Evolutionary conservation across 2,113 vertebrate genomes (phyloP).

Genomic region (Paradoxurus hermaphroditus): DNA sequence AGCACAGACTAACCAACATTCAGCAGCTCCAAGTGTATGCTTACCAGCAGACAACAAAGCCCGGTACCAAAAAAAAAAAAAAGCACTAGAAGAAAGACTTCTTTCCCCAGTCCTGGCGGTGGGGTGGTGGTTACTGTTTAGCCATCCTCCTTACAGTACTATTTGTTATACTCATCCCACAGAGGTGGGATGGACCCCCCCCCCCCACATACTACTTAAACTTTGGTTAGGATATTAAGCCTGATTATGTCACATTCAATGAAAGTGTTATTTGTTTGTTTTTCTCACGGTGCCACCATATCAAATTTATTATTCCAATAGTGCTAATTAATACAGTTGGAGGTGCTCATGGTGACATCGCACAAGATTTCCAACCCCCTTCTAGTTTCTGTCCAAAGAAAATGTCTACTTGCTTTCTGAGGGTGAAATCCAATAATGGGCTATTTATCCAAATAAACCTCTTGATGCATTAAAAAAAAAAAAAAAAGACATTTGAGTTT

Average conservation of each 20-base stretch:
- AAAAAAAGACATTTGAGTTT: not conserved
- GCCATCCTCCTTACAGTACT: not conserved
- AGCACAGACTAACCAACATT: not conserved
- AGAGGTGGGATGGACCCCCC: not conserved
- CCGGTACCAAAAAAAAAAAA: not conserved
- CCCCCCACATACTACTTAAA: not conserved
- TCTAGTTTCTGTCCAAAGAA: not conserved
- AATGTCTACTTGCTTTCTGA: not conserved
- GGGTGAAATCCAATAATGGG: not conserved
- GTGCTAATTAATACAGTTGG: conserved; percentile 78
- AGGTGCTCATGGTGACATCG: conserved; percentile 67
- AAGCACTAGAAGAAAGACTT: not conserved
- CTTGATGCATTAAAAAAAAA: not conserved
- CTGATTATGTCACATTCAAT: not conserved
- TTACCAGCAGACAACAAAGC: not conserved
- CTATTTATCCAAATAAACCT: not conserved
- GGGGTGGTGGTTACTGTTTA: not conserved
- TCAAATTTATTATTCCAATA: conserved; percentile 79
- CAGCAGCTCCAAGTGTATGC: not conserved
- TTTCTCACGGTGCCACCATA: conserved; percentile 32
- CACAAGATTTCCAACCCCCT: conserved; percentile 22
- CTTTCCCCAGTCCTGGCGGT: accelerated
- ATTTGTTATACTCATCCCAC: not conserved
- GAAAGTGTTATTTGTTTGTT: not conserved
- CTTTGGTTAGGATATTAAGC: not conserved